phyloP scores from a whole-genome alignment of 2,888 invertebrate species.

The Desoria tigrina region DNA sequence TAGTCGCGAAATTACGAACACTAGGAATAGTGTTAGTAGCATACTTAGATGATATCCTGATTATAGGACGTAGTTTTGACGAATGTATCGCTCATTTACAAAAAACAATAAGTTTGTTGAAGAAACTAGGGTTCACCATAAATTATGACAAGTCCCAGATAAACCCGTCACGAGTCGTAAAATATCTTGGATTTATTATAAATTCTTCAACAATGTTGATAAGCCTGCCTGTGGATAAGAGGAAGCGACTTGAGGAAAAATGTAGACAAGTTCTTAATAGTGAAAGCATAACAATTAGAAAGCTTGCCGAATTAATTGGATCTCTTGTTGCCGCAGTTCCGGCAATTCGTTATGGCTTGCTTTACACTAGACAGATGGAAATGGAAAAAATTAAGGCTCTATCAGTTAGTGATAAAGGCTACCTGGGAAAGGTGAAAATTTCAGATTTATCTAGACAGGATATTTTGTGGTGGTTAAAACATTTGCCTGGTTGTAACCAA shows the following conservation, averaged over 20 bases:
- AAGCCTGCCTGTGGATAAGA: background rate
- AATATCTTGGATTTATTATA: conserved; percentile 12
- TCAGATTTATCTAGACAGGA: background rate
- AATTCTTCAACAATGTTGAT: background rate
- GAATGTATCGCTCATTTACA: background rate
- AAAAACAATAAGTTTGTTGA: background rate
- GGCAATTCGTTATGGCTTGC: background rate
- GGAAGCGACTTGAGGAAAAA: background rate
- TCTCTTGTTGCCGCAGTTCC: background rate
- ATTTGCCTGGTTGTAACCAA: background rate
- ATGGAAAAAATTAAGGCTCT: background rate
- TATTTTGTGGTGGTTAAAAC: conserved; percentile 2
- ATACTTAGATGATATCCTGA: conserved; percentile 9
- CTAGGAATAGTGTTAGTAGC: background rate
- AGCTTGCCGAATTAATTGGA: background rate
- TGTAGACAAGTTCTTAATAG: background rate
- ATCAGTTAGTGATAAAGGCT: background rate
- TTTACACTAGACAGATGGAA: background rate
- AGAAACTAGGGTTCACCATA: background rate
- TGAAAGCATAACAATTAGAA: background rate
- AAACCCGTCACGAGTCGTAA: background rate
- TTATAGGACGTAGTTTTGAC: background rate
- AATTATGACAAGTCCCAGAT: conserved; percentile 6
- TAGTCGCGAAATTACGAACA: background rate
- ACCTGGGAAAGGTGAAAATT: background rate